Base-by-base conservation (phyloP, 2,113 vertebrate genomes). In the Poeciliopsis retropinna region DNA sequence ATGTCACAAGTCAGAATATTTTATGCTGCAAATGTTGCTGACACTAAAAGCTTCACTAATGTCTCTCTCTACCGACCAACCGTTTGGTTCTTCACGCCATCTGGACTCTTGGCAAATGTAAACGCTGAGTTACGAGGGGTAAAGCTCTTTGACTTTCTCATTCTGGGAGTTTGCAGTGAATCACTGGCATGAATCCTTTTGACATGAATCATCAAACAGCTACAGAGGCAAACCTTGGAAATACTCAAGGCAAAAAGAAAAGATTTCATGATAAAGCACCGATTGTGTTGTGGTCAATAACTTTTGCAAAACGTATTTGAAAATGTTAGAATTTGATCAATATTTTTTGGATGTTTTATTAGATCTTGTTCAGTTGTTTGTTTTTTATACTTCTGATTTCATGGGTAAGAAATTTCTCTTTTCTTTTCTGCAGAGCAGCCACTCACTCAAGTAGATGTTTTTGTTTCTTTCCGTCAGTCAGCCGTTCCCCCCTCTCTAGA, bases 381-480 rank as follows among this genome's bases (percentile, higher is more conserved):
- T 34, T 47, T 41, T 19, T 63, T 77, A 30, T 37, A 32, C 44
- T 66, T 71, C 28, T 73, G 44, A 62, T 47, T 66, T 76, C 29
- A 12, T 64, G 80, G 75, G 63, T 6, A 28, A 82, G 60, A 86
- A 85, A 83, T 86, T 74, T 66, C 72, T 68, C 81, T 81, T 82
- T 81, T 82, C 34, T 17, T 54, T 41, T 62, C 77, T 78, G 70
- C 88, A 86, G 87, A 82, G 86, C 83, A 89, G 78, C 72, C 82
- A 72, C 73, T 87, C 84, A 78, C 69, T 87, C 68, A 47, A 85
- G 84, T 82, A 85, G 81, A 90, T 90, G 82, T 87, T 67, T 71
- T 61, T 84, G 64, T 88, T 85, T 82, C 75, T 88, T 80, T 83
- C 82, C 77, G 64, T 88, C 81, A 85, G 64, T 85, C 78, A 15